These are phyloP conservation scores for Blastobasis lacticolella DNA, from an alignment of 2,888 invertebrate species.

Conservation along the genomic window DNA sequence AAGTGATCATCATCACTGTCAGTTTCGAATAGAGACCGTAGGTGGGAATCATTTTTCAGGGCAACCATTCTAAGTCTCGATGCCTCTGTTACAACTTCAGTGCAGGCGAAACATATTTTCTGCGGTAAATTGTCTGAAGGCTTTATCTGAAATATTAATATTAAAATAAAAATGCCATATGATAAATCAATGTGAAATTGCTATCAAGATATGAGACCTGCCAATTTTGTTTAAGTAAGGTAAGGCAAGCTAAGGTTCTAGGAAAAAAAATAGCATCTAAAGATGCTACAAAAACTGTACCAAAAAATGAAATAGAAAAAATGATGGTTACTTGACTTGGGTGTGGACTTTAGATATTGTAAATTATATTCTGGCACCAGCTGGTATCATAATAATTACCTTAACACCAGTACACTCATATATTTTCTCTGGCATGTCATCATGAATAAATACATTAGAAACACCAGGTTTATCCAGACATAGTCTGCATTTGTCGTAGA, in stretches of 20 bases:
- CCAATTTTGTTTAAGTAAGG: too few relatives aligned
- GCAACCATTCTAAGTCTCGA: constrained; percentile 30
- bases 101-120: constrained; percentile 40
- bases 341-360: too few relatives aligned
- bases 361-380: too few relatives aligned
- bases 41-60: constrained; percentile 30
- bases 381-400: not conserved
- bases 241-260: too few relatives aligned
- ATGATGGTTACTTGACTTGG: too few relatives aligned
- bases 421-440: constrained; percentile 28
- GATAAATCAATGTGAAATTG: too few relatives aligned
- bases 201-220: too few relatives aligned
- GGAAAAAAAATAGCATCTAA: too few relatives aligned
- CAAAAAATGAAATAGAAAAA: too few relatives aligned
- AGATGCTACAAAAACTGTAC: too few relatives aligned
- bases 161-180: too few relatives aligned
- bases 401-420: not conserved
- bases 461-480: constrained; percentile 32
- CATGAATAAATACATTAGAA: constrained; percentile 22
- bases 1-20: constrained; percentile 11
- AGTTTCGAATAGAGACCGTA: constrained; percentile 25
- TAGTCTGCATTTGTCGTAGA: constrained; percentile 36
- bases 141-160: not conserved
- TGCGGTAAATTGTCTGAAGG: constrained; percentile 34
- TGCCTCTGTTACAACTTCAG: constrained; percentile 28